Percentiles rank a stretch among this genome's conserved stretches.
Conservation (phyloP, 2,113 vertebrate genomes). For the Tenebrosternarchus preto region DNA sequence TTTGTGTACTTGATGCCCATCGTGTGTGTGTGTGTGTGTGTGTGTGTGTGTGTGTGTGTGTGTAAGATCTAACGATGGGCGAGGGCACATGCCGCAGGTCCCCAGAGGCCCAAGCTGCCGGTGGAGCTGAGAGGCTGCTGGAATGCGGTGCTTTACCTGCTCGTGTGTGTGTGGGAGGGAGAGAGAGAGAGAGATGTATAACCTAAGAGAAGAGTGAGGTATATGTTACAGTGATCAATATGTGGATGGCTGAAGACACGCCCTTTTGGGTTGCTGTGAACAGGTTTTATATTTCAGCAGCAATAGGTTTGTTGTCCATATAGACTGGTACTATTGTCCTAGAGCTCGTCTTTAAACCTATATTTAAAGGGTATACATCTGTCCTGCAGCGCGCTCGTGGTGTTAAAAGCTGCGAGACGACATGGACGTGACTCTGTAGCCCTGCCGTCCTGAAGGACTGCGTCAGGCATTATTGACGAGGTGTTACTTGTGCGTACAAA, state of each 20-base stretch:
- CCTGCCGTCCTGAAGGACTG: no score
- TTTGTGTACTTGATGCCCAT: not conserved
- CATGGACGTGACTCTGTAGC: no score
- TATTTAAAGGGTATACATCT: not conserved
- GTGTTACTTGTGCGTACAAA: not conserved
- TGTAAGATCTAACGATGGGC: constrained; percentile 9
- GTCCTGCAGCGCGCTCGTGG: not conserved
- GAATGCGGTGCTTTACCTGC: no score
- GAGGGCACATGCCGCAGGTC: not conserved
- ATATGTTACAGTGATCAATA: constrained; percentile 21
- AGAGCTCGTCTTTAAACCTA: not conserved
- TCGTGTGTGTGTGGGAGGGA: not conserved
- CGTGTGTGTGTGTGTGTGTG: not conserved
- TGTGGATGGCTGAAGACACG: not conserved
- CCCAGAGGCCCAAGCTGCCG: no score
- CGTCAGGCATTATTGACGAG: no score
- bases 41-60: not conserved
- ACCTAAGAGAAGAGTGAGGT: not conserved
- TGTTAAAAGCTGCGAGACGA: not conserved
- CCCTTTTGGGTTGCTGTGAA: not conserved
- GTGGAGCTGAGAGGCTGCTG: not conserved
- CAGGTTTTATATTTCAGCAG: not conserved
- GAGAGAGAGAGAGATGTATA: not conserved
- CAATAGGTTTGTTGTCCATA: not conserved
- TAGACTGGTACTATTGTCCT: not conserved